Evolutionary conservation across 2,113 vertebrate genomes (phyloP).

Genomic region (pig (Sus scrofa)): T2T-Sscrofa CM000818.6:13642001-13642500

Average conservation of each 20-base stretch:
- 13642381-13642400: not conserved
- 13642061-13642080: too few species aligned
- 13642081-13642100: not conserved
- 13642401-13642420: not conserved
- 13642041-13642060: too few species aligned
- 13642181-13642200: not conserved
- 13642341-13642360: not conserved
- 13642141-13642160: not conserved
- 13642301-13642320: too few species aligned
- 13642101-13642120: not conserved
- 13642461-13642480: not conserved
- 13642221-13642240: too few species aligned
- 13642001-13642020: too few species aligned
- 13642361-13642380: not conserved
- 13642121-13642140: not conserved
- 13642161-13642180: not conserved
- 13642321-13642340: not conserved
- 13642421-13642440: not conserved
- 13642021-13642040: too few species aligned
- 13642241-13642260: not conserved
- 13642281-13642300: not conserved
- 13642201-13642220: not conserved
- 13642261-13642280: not conserved
- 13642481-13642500: not conserved
- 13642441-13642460: too few species aligned